These are phyloP conservation scores for Ptychadena robeensis DNA, from an alignment of 2,797 vertebrate genomes.

Conservation along the genomic window DNA sequence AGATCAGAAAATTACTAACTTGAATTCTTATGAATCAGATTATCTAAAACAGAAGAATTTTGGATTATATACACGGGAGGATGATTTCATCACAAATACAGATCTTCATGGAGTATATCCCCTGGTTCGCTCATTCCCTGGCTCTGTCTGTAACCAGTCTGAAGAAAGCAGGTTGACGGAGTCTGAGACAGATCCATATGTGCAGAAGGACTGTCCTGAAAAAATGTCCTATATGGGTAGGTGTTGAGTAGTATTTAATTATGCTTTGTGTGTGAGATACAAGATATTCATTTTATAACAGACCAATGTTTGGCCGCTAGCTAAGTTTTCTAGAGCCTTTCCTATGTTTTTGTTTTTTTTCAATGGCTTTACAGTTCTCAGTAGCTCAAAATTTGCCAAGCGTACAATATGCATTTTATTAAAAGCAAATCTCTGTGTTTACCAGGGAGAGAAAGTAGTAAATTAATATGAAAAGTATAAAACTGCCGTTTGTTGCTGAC, in stretches of 20 bases:
- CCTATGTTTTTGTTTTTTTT: no score
- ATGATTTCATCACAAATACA: conserved; percentile 76
- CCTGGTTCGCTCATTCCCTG: conserved; percentile 66
- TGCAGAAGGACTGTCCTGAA: conserved; percentile 74
- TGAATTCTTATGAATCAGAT: conserved; percentile 76
- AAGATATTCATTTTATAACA: background rate
- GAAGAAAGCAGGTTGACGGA: conserved; percentile 72
- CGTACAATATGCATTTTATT: no score
- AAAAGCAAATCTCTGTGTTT: no score
- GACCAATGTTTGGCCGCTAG: no score
- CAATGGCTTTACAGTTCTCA: no score
- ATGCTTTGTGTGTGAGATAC: background rate
- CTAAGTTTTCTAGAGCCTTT: background rate
- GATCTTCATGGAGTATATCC: conserved; percentile 64
- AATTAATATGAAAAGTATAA: background rate
- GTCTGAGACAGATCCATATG: conserved; percentile 72
- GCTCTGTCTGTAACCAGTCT: conserved; percentile 67
- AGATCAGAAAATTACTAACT: conserved; percentile 75
- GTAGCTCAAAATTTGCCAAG: no score
- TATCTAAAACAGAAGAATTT: conserved; percentile 80
- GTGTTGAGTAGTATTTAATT: conserved; percentile 43
- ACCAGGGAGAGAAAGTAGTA: no score
- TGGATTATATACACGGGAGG: conserved; percentile 72
- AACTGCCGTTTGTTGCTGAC: background rate
- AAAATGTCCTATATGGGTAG: conserved; percentile 87